Base-by-base conservation (phyloP, 2,888 invertebrate species). In the Ochropleura leucogaster region DNA sequence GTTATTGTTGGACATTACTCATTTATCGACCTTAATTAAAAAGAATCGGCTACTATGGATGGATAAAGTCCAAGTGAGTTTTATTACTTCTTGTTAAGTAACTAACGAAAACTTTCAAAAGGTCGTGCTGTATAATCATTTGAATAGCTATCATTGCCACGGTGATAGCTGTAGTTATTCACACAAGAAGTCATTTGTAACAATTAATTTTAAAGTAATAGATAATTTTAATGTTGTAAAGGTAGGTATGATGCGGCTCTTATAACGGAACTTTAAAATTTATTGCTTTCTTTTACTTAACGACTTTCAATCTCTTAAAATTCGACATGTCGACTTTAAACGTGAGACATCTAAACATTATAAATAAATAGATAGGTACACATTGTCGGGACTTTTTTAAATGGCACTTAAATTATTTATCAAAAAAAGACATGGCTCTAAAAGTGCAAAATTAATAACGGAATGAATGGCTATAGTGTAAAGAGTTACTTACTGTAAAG, bases 201-300 rank as follows among this genome's bases (percentile, higher is more conserved):
- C 85, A 87, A 89, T 89, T 90, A 88, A 87, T 90, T 88, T 88
- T 78, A 84, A 88, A 85, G 85, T 87, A 85, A 89, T 87, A 87
- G 83, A 89, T 90, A 88, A 89, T 90, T 91, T 90, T 91, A 91
- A 93, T 92, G 90, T 92, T 89, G 85, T 89, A 88, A 88, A 92
- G 89, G 90, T 90, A 91, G 91, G 79, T 83, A 76, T 71, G 78
- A 81, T 71, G 67, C 89, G 90, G 85, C 87, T 89, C 84, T 86
- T 90, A 89, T 93, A 94, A 94, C 92, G 92, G 93, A 87, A 89
- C 93, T 89, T 94, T 76, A 88, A 77, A 93, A 95, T 94, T 95
- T 94, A 95, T 94, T 91, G 90, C 91, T 90, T 93, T 92, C 90
- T 93, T 94, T 93, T 92, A 87, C 89, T 92, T 92, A 94, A 94